Evolutionary conservation across 2,113 vertebrate genomes (phyloP), one percentile per base, ranked within the genome.

Genomic region (Channa argus): DNA sequence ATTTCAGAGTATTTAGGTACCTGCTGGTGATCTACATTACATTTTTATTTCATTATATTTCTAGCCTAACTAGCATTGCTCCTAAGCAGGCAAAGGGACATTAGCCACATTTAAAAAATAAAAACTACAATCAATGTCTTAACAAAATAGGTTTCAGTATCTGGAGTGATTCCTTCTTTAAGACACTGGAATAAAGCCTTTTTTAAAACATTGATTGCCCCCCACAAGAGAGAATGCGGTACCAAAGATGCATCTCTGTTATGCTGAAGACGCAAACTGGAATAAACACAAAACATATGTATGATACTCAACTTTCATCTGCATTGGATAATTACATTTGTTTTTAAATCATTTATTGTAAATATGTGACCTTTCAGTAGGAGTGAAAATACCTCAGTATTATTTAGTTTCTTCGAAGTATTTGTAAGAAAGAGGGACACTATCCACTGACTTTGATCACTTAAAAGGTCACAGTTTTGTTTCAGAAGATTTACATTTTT

Each of bases 321-420:
- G 71, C 24, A 41, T 68, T 34, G 37, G 14, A 74, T 66, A 59
- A 12, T 63, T 33, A 33, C 7, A 15, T n/a, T 13, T 24, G 3
- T 12, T 5, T 56, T 56, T 0, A 50, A 24, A 47, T 37, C 58
- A 3, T 33, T 60, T 10, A 39, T 52, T 43, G 4, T 59, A 33
- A 36, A 77, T 14, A 41, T 74, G 56, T 53, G 6, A 77, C 45
- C 34, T 56, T 63, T 55, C 51, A 70, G 69, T 56, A 37, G 5
- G 60, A 79, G 62, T 75, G 56, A 68, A 64, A 75, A 81, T 90
- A 90, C 86, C 86, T 91, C 86, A 80, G 55, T 24, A 79, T 37
- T 24, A 58, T 11, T 46, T 41, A 10, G 38, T 44, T 56, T 54
- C 67, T 61, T 39, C 49, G 2, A 73, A 15, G 34, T 58, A 12